Conservation (phyloP, 2,797 vertebrate genomes). For the Numenius phaeopus region DNA sequence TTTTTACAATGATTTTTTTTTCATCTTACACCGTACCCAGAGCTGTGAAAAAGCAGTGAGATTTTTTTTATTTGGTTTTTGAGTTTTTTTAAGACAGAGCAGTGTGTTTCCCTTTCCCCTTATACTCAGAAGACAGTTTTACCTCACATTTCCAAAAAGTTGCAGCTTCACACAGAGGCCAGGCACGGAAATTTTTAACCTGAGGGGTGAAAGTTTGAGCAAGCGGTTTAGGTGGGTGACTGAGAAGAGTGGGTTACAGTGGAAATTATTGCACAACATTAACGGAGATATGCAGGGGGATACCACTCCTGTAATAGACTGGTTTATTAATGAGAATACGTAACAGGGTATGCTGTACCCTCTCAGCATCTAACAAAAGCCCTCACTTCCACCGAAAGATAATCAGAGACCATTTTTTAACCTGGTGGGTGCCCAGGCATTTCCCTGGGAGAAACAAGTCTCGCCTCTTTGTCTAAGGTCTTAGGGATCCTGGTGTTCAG, state of each 20-base stretch:
- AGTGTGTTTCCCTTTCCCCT: neutral
- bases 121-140: neutral
- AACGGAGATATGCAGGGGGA: neutral
- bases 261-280: conserved; percentile 40
- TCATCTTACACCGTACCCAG: neutral
- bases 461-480: neutral
- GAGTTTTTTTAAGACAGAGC: neutral
- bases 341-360: neutral
- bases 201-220: neutral
- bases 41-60: neutral
- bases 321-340: neutral
- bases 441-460: neutral
- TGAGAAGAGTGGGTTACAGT: neutral
- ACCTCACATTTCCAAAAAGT: conserved; percentile 9
- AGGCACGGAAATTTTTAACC: conserved; percentile 28
- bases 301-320: neutral
- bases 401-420: neutral
- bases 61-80: neutral
- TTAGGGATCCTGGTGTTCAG: neutral
- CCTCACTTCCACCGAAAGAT: neutral
- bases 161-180: neutral
- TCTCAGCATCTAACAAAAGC: neutral
- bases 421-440: neutral
- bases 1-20: neutral
- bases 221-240: neutral